Percentiles rank a stretch among this genome's conserved stretches.
These are phyloP conservation scores for Solea senegalensis DNA, from an alignment of 2,113 vertebrate species.

Conservation along the genomic window DNA sequence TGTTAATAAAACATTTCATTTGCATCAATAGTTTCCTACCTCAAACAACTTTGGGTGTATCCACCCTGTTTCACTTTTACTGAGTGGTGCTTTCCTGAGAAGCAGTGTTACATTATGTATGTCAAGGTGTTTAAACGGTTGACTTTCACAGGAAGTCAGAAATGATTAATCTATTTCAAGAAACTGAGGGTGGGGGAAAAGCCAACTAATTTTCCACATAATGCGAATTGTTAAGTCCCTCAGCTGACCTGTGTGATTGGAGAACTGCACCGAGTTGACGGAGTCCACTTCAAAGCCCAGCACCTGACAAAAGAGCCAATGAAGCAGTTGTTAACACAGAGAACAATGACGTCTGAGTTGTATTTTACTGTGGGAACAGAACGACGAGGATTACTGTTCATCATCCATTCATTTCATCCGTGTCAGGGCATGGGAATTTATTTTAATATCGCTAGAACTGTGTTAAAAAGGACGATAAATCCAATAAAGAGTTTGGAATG, in stretches of 20 bases:
- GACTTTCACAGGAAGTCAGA: no score
- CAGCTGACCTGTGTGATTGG: slow-evolving; percentile 94
- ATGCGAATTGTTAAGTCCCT: not conserved
- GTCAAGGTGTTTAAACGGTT: no score
- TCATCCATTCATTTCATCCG: no score
- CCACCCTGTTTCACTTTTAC: no score
- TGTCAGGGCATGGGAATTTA: no score
- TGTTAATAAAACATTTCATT: not conserved
- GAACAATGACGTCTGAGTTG: slow-evolving; percentile 5
- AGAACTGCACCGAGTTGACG: slow-evolving; percentile 98
- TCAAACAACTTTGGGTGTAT: not conserved
- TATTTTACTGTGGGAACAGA: slow-evolving; percentile 5
- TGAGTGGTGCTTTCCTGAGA: no score
- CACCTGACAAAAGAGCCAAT: slow-evolving; percentile 80
- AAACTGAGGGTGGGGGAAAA: not conserved
- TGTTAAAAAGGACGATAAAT: no score
- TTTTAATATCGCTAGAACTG: no score
- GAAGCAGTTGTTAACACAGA: slow-evolving; percentile 14
- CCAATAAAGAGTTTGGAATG: no score
- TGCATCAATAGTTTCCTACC: not conserved
- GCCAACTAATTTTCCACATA: not conserved
- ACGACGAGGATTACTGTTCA: not conserved
- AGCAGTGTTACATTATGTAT: no score
- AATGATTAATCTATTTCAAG: no score
- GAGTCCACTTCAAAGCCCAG: slow-evolving; percentile 97